phyloP scores from a whole-genome alignment of 2,888 invertebrate genomes.

The Trisateles emortualis region DNA sequence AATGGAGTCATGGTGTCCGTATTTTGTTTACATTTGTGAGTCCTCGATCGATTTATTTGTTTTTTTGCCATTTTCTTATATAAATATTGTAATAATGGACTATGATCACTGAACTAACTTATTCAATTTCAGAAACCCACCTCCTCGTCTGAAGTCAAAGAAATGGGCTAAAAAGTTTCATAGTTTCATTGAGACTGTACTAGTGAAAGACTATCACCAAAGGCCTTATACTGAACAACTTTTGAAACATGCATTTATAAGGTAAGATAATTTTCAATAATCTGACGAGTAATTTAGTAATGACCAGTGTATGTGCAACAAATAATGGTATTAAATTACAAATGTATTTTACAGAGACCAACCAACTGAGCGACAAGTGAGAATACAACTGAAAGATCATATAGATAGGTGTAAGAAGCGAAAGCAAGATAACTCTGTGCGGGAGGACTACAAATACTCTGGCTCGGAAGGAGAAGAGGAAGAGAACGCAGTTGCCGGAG shows the following conservation, averaged over 20 bases:
- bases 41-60: no score
- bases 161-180: conserved; percentile 99
- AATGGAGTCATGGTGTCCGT: no score
- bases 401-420: conserved; percentile 98
- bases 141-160: conserved; percentile 98
- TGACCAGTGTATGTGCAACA: neutral
- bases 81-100: no score
- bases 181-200: conserved; percentile 98
- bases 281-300: no score
- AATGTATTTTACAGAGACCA: conserved; percentile 91
- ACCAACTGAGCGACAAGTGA: conserved; percentile 98
- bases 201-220: conserved; percentile 99
- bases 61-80: no score
- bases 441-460: conserved; percentile 94
- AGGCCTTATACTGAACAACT: conserved; percentile 99
- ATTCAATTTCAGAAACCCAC: conserved; percentile 91
- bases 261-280: conserved; percentile 54
- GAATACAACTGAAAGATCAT: conserved; percentile 99
- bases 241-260: conserved; percentile 98
- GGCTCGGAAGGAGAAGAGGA: conserved; percentile 99
- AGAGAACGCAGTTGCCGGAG: conserved; percentile 95
- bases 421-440: conserved; percentile 94
- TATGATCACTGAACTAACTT: no score
- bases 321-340: neutral
- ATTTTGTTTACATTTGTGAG: no score